Percentiles rank a stretch among this genome's conserved stretches.
Conservation (phyloP, 1,140 invertebrate genomes). For the Magallana angulata region DNA sequence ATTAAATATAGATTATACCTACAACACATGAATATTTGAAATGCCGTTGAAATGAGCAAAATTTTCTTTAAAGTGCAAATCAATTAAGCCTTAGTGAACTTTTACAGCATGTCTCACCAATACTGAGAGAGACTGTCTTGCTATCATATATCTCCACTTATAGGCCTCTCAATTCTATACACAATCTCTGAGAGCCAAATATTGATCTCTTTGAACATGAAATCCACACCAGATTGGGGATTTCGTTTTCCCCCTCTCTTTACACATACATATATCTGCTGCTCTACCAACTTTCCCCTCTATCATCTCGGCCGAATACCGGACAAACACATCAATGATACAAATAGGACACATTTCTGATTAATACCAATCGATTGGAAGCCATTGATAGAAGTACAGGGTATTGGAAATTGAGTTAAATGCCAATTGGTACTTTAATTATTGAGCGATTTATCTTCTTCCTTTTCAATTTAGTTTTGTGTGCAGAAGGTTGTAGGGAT, state of each 20-base stretch:
- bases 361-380: slow-evolving; percentile 1
- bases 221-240: slow-evolving; percentile 31
- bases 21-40: too few species aligned
- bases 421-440: slow-evolving; percentile 4
- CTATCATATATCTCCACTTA: neutral
- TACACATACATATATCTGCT: too few species aligned
- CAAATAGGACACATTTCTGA: slow-evolving; percentile 4
- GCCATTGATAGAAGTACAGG: neutral
- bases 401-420: neutral
- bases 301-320: neutral
- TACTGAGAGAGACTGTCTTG: neutral
- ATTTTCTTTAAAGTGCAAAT: too few species aligned
- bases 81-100: neutral
- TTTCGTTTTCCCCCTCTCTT: neutral
- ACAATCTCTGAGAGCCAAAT: neutral
- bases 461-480: too few species aligned
- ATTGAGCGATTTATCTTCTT: neutral
- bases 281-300: too few species aligned
- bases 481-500: too few species aligned
- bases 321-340: neutral
- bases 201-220: slow-evolving; percentile 4
- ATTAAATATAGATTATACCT: too few species aligned
- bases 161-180: neutral
- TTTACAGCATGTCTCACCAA: neutral
- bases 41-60: too few species aligned